These are phyloP conservation scores for Microcebus jonahi DNA, from an alignment of 2,113 vertebrate genomes.

Conservation along the genomic window DNA sequence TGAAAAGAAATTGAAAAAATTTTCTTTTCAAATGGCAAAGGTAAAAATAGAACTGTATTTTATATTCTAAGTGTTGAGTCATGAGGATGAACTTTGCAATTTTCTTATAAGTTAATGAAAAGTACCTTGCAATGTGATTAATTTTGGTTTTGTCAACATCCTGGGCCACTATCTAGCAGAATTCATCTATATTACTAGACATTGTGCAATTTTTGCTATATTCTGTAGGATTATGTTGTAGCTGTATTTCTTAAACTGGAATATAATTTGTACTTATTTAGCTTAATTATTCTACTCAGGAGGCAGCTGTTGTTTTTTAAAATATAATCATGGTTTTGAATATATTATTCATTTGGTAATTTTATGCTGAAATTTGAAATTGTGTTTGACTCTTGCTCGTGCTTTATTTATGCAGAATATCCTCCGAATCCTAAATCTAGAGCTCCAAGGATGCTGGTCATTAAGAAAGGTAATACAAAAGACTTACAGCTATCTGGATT, in stretches of 20 bases:
- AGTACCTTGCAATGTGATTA: not conserved
- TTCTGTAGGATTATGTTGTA: not conserved
- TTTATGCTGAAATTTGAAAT: slow-evolving; percentile 25
- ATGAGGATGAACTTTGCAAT: not conserved
- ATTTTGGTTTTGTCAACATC: not conserved
- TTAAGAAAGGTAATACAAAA: slow-evolving; percentile 88
- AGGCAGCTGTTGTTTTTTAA: not conserved
- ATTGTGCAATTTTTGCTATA: not conserved
- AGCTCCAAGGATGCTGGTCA: slow-evolving; percentile 88
- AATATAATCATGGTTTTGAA: not conserved
- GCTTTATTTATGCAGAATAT: slow-evolving; percentile 84
- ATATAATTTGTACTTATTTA: not conserved
- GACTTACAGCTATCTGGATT: slow-evolving; percentile 86
- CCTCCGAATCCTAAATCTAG: slow-evolving; percentile 89
- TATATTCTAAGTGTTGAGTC: not conserved
- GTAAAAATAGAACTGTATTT: not conserved
- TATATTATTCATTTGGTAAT: not conserved
- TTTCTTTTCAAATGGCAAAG: slow-evolving; percentile 11
- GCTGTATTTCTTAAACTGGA: slow-evolving; percentile 14
- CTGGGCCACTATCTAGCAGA: not conserved
- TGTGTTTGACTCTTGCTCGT: slow-evolving; percentile 50
- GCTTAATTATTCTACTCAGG: slow-evolving; percentile 18
- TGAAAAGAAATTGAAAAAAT: slow-evolving; percentile 10
- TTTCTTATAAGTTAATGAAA: not conserved
- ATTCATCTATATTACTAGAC: not conserved